These are phyloP conservation scores for Magallana angulata DNA, from an alignment of 1,140 invertebrate genomes.

Conservation along the genomic window DNA sequence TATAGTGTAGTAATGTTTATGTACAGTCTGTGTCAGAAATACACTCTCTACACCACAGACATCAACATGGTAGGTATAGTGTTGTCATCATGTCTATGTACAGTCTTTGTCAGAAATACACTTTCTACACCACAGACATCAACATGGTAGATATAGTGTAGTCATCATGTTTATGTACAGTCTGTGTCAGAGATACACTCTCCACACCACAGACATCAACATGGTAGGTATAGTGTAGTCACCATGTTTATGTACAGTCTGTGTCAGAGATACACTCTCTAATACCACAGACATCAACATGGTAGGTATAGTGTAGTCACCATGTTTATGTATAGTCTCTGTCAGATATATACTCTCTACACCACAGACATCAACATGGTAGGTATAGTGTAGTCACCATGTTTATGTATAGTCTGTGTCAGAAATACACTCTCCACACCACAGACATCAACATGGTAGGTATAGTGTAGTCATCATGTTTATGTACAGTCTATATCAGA, in stretches of 20 bases:
- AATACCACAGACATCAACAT: not conserved
- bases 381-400: too few relatives aligned
- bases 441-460: not conserved
- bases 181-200: not conserved
- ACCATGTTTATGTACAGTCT: slow-evolving; percentile 58
- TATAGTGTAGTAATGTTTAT: slow-evolving; percentile 59
- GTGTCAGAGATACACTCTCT: not conserved
- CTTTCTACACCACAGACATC: too few relatives aligned
- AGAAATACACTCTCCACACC: not conserved
- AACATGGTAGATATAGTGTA: not conserved
- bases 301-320: slow-evolving; percentile 56
- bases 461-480: too few relatives aligned
- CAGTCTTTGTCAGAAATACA: too few relatives aligned
- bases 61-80: not conserved
- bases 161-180: slow-evolving; percentile 65
- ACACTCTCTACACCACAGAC: not conserved
- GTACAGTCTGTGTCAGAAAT: not conserved
- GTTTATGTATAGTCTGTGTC: not conserved
- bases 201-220: not conserved
- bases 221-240: slow-evolving; percentile 44
- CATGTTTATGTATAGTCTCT: slow-evolving; percentile 44
- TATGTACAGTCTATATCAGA: too few relatives aligned
- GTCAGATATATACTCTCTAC: not conserved
- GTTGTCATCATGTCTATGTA: slow-evolving; percentile 64
- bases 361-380: not conserved